Percentiles rank a stretch among this genome's conserved stretches.
Conservation (phyloP, 2,888 invertebrate species). For the Andricus curvator region DNA sequence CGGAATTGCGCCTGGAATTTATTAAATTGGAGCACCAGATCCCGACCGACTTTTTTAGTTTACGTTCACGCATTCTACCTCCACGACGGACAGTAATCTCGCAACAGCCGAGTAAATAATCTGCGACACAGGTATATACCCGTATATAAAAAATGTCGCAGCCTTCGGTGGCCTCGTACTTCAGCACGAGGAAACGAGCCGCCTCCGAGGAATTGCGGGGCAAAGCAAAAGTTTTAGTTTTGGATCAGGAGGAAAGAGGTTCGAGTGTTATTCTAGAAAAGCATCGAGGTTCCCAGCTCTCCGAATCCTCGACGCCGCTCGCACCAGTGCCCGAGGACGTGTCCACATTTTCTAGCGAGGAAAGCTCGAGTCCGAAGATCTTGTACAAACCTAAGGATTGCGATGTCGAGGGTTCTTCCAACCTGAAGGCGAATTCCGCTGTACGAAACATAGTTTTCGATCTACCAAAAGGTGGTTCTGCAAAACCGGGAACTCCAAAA, state of each 20-base stretch:
- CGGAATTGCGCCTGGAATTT: not conserved
- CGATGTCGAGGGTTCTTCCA: slow-evolving; percentile 2
- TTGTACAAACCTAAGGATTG: slow-evolving; percentile 46
- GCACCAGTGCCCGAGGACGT: slow-evolving; percentile 52
- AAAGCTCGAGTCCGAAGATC: slow-evolving; percentile 58
- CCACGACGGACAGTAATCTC: slow-evolving; percentile 9
- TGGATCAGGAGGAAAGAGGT: slow-evolving; percentile 78
- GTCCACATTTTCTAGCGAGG: slow-evolving; percentile 6
- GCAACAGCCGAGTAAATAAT: not conserved
- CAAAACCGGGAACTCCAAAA: slow-evolving; percentile 50
- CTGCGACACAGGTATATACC: slow-evolving; percentile 28
- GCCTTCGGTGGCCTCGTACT: slow-evolving; percentile 87
- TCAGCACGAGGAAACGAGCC: slow-evolving; percentile 87
- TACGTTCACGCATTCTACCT: not conserved
- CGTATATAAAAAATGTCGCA: slow-evolving; percentile 83
- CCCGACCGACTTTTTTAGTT: not conserved
- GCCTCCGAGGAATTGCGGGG: slow-evolving; percentile 83
- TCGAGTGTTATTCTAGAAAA: slow-evolving; percentile 43
- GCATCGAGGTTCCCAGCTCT: slow-evolving; percentile 28
- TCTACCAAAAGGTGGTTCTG: slow-evolving; percentile 55
- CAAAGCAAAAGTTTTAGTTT: slow-evolving; percentile 77
- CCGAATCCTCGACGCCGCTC: slow-evolving; percentile 43
- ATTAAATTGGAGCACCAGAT: slow-evolving; percentile 1
- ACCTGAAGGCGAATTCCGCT: slow-evolving; percentile 56
- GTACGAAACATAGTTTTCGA: slow-evolving; percentile 69